Evolutionary conservation across 2,888 invertebrate genomes (phyloP), one percentile per base, ranked within the genome.

Genomic region (Cyrtodaria siliqua): DNA sequence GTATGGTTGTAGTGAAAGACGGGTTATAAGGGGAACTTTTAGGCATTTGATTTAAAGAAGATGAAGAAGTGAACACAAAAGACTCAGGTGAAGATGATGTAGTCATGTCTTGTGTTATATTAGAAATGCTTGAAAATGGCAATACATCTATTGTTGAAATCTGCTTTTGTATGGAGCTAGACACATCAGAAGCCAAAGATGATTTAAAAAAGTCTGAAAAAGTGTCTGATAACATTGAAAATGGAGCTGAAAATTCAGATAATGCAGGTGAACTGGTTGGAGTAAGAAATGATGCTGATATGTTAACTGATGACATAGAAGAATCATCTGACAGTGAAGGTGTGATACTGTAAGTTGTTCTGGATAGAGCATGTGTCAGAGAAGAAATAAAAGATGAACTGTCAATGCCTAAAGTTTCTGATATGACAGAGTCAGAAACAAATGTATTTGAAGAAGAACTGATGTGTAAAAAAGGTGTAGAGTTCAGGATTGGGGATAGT

Each of bases 341-440:
- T 47, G 47, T 4, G 6, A 20, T 9, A 20, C 18, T 47, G 20
- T 18, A 16, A 47, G 9, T 12, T 14, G 14, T 9, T 14, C 40
- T 40, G 9, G 40, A 40, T 12, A 40, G 12, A 40, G 14, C 40
- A 40, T 40, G 12, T 47, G 47, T 18, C 6, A 47, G 6, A 47
- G 47, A 47, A 20, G 47, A 47, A 47, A 47, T 9, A n/a, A 47
- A 47, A 47, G 47, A 47, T 47, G 20, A n/a, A n/a, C n/a, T n/a
- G n/a, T n/a, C n/a, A n/a, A n/a, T n/a, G n/a, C n/a, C 40, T 12
- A 16, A 38, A 16, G 40, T 12, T 38, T 8, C 40, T 38, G 40
- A 38, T 8, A 38, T 12, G 8, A 16, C 44, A 44, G 44, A 18
- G 9, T 18, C 16, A 44, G 44, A 44, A 44, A 16, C 20, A 44